These are phyloP conservation scores for Anhinga rufa DNA, from an alignment of 2,113 vertebrate genomes.

Conservation along the genomic window DNA sequence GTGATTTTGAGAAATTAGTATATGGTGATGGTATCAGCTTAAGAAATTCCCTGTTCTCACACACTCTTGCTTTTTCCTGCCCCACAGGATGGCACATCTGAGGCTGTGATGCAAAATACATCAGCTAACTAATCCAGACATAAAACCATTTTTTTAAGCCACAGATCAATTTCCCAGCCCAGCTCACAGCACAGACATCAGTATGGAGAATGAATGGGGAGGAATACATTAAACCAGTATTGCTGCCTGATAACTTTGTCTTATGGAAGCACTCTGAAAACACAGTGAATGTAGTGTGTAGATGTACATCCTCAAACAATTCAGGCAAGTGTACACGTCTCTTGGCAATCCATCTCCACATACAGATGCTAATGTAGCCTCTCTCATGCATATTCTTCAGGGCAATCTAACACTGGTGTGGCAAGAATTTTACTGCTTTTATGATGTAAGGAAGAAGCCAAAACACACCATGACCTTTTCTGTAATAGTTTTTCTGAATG, in stretches of 20 bases:
- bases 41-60: not conserved
- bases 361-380: not conserved
- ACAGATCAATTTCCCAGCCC: not conserved
- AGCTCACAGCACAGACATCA: not conserved
- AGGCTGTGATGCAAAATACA: not conserved
- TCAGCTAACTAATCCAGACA: not conserved
- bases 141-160: not conserved
- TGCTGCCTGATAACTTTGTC: not conserved
- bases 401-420: not conserved
- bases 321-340: not conserved
- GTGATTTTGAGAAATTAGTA: not conserved
- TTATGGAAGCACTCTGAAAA: not conserved
- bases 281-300: not conserved
- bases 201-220: not conserved
- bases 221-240: not conserved
- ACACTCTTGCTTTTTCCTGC: not conserved
- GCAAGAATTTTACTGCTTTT: not conserved
- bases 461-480: not conserved
- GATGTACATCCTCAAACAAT: not conserved
- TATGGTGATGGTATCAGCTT: not conserved
- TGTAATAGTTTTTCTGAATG: slow-evolving; percentile 14
- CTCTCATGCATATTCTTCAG: not conserved
- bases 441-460: not conserved
- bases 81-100: not conserved
- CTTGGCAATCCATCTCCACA: not conserved